Conservation (phyloP, 64 coral and sea anemone species). For the Cladopsammia gracilis region DNA sequence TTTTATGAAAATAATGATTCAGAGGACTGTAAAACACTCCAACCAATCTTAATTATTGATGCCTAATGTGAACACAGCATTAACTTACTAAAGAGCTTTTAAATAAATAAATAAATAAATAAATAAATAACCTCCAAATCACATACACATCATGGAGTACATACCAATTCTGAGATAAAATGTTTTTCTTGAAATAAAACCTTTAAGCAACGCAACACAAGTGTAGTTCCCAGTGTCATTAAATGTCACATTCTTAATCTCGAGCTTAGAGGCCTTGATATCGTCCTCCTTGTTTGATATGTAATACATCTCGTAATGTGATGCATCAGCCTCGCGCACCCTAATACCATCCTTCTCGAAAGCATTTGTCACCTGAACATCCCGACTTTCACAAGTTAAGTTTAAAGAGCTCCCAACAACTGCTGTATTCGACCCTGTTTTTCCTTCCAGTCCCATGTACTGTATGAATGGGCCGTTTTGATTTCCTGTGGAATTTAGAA, state of each 20-base stretch:
- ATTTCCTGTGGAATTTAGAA: background rate
- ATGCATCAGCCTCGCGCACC: background rate
- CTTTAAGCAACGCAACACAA: background rate
- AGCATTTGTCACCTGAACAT: background rate
- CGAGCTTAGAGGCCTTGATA: background rate
- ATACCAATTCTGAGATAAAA: conserved; percentile 18
- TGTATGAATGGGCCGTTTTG: background rate
- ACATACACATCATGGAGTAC: background rate
- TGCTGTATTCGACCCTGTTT: background rate
- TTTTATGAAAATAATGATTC: no score
- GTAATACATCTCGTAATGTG: background rate
- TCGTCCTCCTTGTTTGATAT: background rate
- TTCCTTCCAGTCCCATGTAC: background rate
- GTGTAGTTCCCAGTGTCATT: conserved; percentile 33
- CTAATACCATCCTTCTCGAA: background rate
- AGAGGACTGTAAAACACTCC: no score
- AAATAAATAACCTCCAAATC: background rate
- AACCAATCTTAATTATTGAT: no score
- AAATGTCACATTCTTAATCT: conserved; percentile 12
- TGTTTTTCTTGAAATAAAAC: background rate
- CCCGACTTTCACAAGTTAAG: background rate
- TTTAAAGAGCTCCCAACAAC: background rate
- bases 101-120: no score
- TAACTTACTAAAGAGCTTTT: no score
- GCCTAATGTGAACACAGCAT: no score